Evolutionary conservation across 37 sponge, comb jelly and placozoan genomes (phyloP).

Genomic region (Hexactinellida sp.): DNA sequence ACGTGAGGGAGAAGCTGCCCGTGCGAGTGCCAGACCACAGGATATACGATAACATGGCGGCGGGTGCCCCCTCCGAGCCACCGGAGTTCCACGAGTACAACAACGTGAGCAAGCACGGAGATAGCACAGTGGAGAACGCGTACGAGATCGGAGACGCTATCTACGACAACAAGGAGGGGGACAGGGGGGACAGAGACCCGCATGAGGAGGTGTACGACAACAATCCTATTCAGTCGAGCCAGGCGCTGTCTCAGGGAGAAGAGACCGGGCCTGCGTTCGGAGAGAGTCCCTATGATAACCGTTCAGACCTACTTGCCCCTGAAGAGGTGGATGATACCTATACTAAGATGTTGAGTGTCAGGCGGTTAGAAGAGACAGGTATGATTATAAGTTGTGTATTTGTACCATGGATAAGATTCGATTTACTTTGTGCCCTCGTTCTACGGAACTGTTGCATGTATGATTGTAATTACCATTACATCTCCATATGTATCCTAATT

Average conservation of each 20-base stretch:
- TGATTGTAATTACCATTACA: too few relatives aligned
- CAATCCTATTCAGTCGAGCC: background rate
- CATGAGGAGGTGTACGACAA: background rate
- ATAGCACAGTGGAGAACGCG: background rate
- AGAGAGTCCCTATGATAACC: conserved; percentile 4
- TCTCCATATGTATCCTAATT: too few relatives aligned
- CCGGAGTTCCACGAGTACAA: background rate
- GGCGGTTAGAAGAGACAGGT: background rate
- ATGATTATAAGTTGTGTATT: background rate
- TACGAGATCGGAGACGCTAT: background rate
- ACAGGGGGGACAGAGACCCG: background rate
- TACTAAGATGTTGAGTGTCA: background rate
- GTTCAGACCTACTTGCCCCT: background rate
- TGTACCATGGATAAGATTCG: background rate
- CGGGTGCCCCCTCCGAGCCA: too few relatives aligned
- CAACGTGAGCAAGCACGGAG: background rate
- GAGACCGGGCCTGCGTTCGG: background rate
- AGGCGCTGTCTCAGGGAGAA: background rate
- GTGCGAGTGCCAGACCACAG: background rate
- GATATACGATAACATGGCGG: background rate
- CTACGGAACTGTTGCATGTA: too few relatives aligned
- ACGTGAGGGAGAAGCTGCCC: background rate
- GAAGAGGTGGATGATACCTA: background rate
- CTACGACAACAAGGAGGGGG: background rate
- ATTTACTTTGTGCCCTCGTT: too few relatives aligned